Base-by-base conservation (phyloP, 2,113 vertebrate genomes). In the Dromaius novaehollandiae region DNA sequence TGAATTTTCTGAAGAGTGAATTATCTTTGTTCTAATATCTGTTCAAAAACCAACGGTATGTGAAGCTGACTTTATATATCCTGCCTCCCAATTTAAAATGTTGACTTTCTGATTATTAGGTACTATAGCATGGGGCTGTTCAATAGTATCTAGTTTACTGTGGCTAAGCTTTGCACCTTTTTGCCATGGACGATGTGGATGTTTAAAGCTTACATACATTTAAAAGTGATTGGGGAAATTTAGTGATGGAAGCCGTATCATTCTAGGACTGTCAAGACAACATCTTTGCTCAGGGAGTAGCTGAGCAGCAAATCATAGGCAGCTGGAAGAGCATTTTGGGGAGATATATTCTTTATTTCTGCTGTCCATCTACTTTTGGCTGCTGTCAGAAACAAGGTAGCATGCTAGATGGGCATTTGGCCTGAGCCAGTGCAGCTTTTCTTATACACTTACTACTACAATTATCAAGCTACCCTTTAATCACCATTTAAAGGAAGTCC, bases 171-270 rank as follows among this genome's bases (percentile, higher is more conserved):
- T 74, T 81, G 7, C 26, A 19, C 11, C 2, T 66, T 0, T 70
- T 86, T 74, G 17, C 38, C 24, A 0, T 20, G 17, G 25, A 13
- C 5, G 20, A 22, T 1, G 0, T 15, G 8, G 36, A 11, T 40
- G 9, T n/a, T 83, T 38, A 63, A 48, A 6, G 3, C 69, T 56
- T 65, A 3, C 7, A 46, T 20, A 11, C 9, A 46, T n/a, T 75
- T 38, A 46, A 56, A 90, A 87, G 25, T 34, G 16, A 21, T 20
- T 46, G 0, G 25, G 5, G 3, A 46, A 76, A 55, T n/a, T 40
- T 3, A 7, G 13, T 48, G 53, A 9, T 4, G 8, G 80, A 70
- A 70, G 80, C 2, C 6, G 44, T 56, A 58, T 28, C 2, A 11
- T 28, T 38, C 28, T 4, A 48, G 30, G 11, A 53, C 9, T 25